Base-by-base conservation (phyloP, 2,888 invertebrate genomes). In the Amphipoea lucens region DNA sequence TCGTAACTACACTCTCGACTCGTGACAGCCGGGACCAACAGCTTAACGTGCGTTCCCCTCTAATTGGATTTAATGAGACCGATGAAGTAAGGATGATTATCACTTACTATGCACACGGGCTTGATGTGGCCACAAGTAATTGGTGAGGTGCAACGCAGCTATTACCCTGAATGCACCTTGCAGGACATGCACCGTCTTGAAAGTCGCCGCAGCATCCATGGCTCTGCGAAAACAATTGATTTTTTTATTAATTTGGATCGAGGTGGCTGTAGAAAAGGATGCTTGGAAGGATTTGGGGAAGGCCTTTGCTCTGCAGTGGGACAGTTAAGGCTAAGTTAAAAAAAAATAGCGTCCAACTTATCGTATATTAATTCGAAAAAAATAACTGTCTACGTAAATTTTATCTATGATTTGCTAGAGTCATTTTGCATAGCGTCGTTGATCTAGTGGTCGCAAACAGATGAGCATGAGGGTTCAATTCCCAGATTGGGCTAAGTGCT, bases 51-150 rank as follows among this genome's bases (percentile, higher is more conserved):
- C 51, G 17, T 51, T 51, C 3, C 5, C 3, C 20, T 29, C 11
- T n/a, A n/a, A 42, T n/a, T 60, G 57, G 40, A 17, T 36, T 20
- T 63, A 36, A 20, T 9, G 36, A 66, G 4, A 40, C 12, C 12
- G 14, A 51, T 36, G 17, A 70, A 70, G 6, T 14, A 12, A 17
- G n/a, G n/a, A n/a, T 20, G 14, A 36, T 62, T 40, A 70, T 54
- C 23, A 63, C 73, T 79, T 79, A 87, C 88, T 84, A 29, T 79
- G 74, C 2, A 89, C 81, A 29, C 62, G 29, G 1, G 88, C 84
- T 76, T 89, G 87, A 29, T 74, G 71, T 29, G 89, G 88, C 87
- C 87, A 88, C n/a, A 85, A 67, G 63, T 87, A 80, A 3, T 65
- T 54, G 1, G 84, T 87, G 1, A 89, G 81, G 0, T 89, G 78